Conservation (phyloP, 2,797 vertebrate species). For the Mormyrops boulengeri region DNA sequence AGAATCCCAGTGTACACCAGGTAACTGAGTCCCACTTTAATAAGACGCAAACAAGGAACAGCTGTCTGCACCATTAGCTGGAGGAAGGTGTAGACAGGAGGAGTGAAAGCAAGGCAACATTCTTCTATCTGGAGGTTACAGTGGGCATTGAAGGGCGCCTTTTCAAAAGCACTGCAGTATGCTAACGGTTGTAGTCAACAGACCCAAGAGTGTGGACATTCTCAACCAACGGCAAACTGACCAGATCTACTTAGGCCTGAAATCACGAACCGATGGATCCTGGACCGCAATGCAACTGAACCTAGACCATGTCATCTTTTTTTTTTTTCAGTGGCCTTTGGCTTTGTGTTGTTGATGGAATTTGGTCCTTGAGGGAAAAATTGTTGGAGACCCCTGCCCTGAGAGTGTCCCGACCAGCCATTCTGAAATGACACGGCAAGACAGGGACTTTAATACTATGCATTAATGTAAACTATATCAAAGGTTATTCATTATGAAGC, state of each 20-base stretch:
- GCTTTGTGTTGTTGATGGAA: not conserved
- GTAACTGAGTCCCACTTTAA: not conserved
- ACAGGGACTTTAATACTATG: not conserved
- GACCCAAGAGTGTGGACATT: not conserved
- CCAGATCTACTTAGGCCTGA: not conserved
- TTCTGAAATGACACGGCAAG: not conserved
- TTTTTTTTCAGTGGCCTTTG: not conserved
- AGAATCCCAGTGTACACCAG: not conserved
- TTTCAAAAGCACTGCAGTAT: not conserved
- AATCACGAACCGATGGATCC: not conserved
- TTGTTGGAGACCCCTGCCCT: not conserved
- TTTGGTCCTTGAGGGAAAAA: not conserved
- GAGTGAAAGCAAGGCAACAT: not conserved
- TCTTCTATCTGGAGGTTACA: not conserved
- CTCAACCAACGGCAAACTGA: not conserved
- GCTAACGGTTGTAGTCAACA: not conserved
- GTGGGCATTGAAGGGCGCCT: not conserved
- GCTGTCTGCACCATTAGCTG: not conserved
- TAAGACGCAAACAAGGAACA: not conserved
- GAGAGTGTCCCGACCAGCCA: not conserved
- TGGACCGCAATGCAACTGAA: not conserved
- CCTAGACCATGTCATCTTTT: not conserved
- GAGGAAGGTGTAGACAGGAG: conserved; percentile 27
- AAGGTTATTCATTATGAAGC: not conserved
- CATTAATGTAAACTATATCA: not conserved